phyloP scores from a whole-genome alignment of 2,888 invertebrate species.

The Drosophila colorata region DNA sequence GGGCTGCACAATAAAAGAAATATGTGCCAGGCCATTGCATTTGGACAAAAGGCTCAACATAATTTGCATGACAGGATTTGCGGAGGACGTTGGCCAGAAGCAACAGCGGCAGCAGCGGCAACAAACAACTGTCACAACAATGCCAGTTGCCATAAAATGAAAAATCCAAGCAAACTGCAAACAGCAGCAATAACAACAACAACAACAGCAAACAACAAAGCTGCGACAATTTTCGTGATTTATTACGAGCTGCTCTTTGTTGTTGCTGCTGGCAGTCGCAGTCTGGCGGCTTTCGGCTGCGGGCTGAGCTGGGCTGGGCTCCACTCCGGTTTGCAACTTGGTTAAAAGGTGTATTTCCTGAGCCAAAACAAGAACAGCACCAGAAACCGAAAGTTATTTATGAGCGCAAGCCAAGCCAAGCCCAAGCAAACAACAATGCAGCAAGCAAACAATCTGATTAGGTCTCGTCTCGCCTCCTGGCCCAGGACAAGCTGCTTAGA shows the following conservation, averaged over 20 bases:
- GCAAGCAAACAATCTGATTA: constrained; percentile 20
- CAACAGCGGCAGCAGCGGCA: constrained; percentile 17
- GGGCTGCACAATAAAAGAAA: constrained; percentile 46
- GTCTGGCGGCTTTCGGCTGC: constrained; percentile 21
- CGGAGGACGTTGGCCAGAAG: constrained; percentile 38
- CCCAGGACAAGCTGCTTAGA: constrained; percentile 15
- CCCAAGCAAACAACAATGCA: constrained; percentile 24
- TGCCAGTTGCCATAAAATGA: constrained; percentile 45
- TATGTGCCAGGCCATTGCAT: constrained; percentile 59
- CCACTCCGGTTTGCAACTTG: constrained; percentile 38
- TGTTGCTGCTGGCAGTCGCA: constrained; percentile 22
- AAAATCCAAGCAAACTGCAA: constrained; percentile 28
- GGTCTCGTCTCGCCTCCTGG: constrained; percentile 2
- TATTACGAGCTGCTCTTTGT: constrained; percentile 46
- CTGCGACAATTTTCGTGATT: constrained; percentile 64
- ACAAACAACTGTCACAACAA: constrained; percentile 67
- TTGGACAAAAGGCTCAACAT: constrained; percentile 60
- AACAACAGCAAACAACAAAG: constrained; percentile 21
- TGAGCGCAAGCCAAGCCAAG: constrained; percentile 21
- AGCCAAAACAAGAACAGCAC: background rate
- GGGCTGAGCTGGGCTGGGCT: constrained; percentile 10
- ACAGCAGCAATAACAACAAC: constrained; percentile 21
- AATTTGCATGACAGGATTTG: constrained; percentile 64
- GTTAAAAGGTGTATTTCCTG: constrained; percentile 55
- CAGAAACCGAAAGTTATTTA: constrained; percentile 45